A percentile compares a stretch with the other conserved stretches of the same genome.
phyloP scores from a whole-genome alignment of 2,888 invertebrate genomes.

The Tortrix viridana region DNA sequence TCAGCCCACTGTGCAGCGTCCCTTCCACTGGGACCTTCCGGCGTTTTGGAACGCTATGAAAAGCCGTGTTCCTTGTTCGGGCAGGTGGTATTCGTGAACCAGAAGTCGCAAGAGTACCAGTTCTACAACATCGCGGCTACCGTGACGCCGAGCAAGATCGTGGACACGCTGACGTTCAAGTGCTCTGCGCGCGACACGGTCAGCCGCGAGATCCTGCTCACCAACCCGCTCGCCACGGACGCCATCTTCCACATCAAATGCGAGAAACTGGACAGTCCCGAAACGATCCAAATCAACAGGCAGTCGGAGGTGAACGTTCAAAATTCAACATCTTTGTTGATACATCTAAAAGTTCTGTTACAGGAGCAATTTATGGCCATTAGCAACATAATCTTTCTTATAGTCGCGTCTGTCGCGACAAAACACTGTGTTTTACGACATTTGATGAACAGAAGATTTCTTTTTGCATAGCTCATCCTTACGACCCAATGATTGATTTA shows the following conservation, averaged over 20 bases:
- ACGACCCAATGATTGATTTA: too few relatives aligned
- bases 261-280: conserved; percentile 57
- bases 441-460: too few relatives aligned
- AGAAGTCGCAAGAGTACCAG: conserved; percentile 67
- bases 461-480: too few relatives aligned
- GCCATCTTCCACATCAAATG: conserved; percentile 57
- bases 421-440: too few relatives aligned
- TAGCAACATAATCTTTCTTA: too few relatives aligned
- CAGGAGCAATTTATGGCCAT: too few relatives aligned
- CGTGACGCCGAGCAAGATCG: conserved; percentile 62
- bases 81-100: conserved; percentile 71
- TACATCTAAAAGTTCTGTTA: too few relatives aligned
- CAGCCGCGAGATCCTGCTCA: conserved; percentile 60
- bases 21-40: too few relatives aligned
- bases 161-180: conserved; percentile 63
- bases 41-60: too few relatives aligned
- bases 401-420: too few relatives aligned
- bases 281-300: conserved; percentile 55
- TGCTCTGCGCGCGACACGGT: conserved; percentile 68
- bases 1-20: too few relatives aligned
- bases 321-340: background rate
- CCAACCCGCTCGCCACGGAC: conserved; percentile 62
- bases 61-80: background rate
- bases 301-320: conserved; percentile 64
- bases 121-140: conserved; percentile 63